These are phyloP conservation scores for Sminthurides aquaticus DNA, from an alignment of 2,888 invertebrate genomes.

Conservation along the genomic window DNA sequence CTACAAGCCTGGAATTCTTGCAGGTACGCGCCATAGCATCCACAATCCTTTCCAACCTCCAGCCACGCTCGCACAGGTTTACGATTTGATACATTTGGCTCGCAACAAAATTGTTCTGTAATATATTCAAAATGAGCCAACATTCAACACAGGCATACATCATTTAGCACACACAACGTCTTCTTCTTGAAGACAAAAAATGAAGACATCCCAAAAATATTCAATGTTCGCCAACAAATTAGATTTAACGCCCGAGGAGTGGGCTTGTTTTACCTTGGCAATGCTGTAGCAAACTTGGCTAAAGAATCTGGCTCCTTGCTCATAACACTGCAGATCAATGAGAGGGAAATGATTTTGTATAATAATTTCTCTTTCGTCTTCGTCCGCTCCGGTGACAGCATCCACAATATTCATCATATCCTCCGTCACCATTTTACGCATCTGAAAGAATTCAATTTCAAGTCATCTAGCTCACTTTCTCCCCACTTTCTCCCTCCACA, in stretches of 20 bases:
- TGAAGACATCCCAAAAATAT: too few species aligned
- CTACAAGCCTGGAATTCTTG: slow-evolving; percentile 37
- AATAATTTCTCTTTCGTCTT: slow-evolving; percentile 25
- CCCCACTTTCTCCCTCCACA: too few species aligned
- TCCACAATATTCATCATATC: slow-evolving; percentile 46
- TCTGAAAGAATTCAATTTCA: slow-evolving; percentile 41
- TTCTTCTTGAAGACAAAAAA: too few species aligned
- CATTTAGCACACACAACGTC: too few species aligned
- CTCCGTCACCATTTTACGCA: slow-evolving; percentile 45
- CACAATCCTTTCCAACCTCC: slow-evolving; percentile 36
- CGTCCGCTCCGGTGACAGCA: slow-evolving; percentile 43
- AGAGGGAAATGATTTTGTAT: slow-evolving; percentile 42
- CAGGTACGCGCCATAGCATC: slow-evolving; percentile 44
- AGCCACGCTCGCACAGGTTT: slow-evolving; percentile 49
- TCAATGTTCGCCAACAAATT: too few species aligned
- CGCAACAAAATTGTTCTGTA: slow-evolving; percentile 48
- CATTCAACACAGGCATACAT: too few species aligned
- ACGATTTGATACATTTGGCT: slow-evolving; percentile 48
- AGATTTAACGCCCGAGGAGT: too few species aligned
- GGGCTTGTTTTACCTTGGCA: slow-evolving; percentile 47
- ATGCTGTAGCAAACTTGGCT: slow-evolving; percentile 47
- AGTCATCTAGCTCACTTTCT: neutral
- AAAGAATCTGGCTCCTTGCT: slow-evolving; percentile 45
- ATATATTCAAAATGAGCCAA: too few species aligned
- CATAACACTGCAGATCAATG: slow-evolving; percentile 47